Evolutionary conservation across 2,888 invertebrate genomes (phyloP), one percentile per base, ranked within the genome.

Genomic region (Periphyllus acericola): DNA sequence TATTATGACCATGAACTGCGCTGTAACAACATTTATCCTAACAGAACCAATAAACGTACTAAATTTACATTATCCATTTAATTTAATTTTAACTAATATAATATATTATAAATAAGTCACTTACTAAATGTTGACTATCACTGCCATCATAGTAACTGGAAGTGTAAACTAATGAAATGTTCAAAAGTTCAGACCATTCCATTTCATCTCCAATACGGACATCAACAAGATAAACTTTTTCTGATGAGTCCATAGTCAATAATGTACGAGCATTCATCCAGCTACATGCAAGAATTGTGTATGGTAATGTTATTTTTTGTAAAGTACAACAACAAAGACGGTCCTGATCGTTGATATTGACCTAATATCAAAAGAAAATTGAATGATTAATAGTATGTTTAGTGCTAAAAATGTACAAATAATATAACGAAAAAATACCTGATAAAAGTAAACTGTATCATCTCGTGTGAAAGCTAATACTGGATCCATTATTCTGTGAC

Each of bases 121-220:
- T 91, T 91, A 93, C 93, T 94, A 96, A 93, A 21, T 96, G 96
- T 91, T 94, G 93, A 91, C 95, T 95, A 89, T 96, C 99, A 91
- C 98, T 97, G 0, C 96, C 99, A 93, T 98, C 94, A 91, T 96
- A 96, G 92, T 96, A 96, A 75, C 97, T 96, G 60, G 96, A 96
- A 76, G 96, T 95, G 91, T 97, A 97, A 0, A 97, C 96, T 72
- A 97, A 93, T 72, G 96, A 95, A 29, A 96, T 95, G 91, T 94
- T 94, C 60, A 95, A 95, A 90, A 97, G 93, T 91, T 98, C 97
- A 89, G 96, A 92, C 40, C 95, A 93, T 92, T 97, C 97, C 34
- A 96, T 93, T 92, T 97, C 97, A 90, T 96, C 95, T 91, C 97
- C 96, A 0, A 95, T 94, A 89, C 97, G 94, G 2, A 98, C 98